Evolutionary conservation across 1,140 invertebrate genomes (phyloP).

Genomic region (Paraescarpia echinospica): DNA sequence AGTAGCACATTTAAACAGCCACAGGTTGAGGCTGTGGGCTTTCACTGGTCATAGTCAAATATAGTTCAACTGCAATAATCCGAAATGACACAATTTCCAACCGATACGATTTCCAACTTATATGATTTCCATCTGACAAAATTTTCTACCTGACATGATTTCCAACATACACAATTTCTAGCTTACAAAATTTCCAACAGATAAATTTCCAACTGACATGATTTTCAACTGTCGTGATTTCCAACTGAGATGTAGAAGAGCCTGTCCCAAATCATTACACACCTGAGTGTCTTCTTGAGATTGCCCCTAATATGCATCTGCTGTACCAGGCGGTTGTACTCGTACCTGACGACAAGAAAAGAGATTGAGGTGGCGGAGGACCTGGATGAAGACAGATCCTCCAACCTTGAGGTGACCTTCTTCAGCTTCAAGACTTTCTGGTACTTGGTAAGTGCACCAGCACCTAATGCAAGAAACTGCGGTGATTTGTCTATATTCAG

Average conservation of each 20-base stretch:
- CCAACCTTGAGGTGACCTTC: constrained; percentile 45
- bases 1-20: background rate
- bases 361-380: constrained; percentile 30
- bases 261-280: background rate
- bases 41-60: too few species aligned
- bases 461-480: background rate
- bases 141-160: too few species aligned
- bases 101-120: too few species aligned
- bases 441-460: constrained; percentile 44
- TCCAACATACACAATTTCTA: too few species aligned
- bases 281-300: background rate
- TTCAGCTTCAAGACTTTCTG: constrained; percentile 51
- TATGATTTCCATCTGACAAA: too few species aligned
- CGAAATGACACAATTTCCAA: too few species aligned
- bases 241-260: background rate
- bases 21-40: background rate
- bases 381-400: constrained; percentile 36
- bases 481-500: background rate
- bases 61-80: too few species aligned
- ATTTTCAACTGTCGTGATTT: too few species aligned
- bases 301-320: background rate
- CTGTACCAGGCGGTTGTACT: background rate
- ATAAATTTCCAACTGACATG: too few species aligned
- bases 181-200: too few species aligned
- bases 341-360: background rate